Conservation (phyloP, 2,797 vertebrate genomes). For the Molossus molossus region DNA sequence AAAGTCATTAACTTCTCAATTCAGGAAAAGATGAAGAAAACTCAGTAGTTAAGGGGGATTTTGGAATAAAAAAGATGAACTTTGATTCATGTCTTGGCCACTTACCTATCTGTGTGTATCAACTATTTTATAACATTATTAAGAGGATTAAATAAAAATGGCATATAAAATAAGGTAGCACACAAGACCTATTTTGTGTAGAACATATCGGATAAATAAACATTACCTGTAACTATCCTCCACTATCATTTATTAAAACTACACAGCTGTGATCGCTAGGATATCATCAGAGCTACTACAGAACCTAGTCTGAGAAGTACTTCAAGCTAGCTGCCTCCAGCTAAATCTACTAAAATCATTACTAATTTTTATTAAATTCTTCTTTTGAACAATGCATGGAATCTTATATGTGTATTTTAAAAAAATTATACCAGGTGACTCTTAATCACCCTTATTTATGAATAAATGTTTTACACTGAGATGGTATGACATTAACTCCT, state of each 20-base stretch:
- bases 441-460: neutral
- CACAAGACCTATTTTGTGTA: neutral
- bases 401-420: neutral
- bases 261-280: neutral
- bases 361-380: slow-evolving; percentile 25
- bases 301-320: slow-evolving; percentile 22
- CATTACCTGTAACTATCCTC: neutral
- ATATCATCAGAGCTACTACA: neutral
- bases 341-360: neutral
- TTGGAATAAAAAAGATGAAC: neutral
- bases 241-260: neutral
- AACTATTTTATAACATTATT: neutral
- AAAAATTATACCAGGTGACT: slow-evolving; percentile 14
- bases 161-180: neutral
- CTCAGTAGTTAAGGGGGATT: neutral
- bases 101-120: neutral
- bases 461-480: neutral
- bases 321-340: neutral
- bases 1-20: neutral
- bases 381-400: slow-evolving; percentile 12
- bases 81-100: neutral
- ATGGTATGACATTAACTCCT: neutral
- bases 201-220: slow-evolving; percentile 3
- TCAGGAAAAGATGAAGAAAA: neutral
- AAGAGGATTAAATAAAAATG: slow-evolving; percentile 16